Evolutionary conservation across 2,888 invertebrate genomes (phyloP).

Genomic region (Amblyjoppa fuscipennis): DNA sequence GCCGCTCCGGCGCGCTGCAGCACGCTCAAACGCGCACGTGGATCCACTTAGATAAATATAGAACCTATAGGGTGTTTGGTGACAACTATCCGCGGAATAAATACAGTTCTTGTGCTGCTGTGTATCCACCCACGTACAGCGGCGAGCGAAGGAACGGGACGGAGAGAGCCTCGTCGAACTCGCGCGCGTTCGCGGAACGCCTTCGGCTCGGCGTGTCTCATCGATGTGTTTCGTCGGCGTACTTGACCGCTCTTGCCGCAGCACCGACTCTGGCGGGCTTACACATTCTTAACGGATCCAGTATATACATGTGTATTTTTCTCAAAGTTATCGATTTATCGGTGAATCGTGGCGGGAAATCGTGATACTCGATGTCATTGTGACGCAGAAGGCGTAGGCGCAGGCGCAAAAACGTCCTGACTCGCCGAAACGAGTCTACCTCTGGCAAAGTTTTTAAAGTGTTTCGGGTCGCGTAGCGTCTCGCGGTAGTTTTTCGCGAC

Average conservation of each 20-base stretch:
- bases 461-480: neutral
- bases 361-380: neutral
- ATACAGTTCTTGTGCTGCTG: slow-evolving; percentile 62
- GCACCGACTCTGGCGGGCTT: neutral
- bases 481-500: slow-evolving; percentile 5
- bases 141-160: slow-evolving; percentile 11
- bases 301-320: neutral
- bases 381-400: neutral
- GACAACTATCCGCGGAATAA: slow-evolving; percentile 75
- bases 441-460: neutral
- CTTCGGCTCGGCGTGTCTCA: slow-evolving; percentile 11
- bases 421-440: neutral
- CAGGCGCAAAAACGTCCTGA: neutral
- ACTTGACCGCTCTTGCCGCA: slow-evolving; percentile 2
- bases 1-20: slow-evolving; percentile 57
- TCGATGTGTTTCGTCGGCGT: slow-evolving; percentile 17
- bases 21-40: slow-evolving; percentile 72
- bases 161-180: slow-evolving; percentile 31
- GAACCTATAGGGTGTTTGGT: slow-evolving; percentile 74
- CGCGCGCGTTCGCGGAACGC: slow-evolving; percentile 15
- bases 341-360: neutral
- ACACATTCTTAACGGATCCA: neutral
- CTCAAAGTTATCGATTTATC: neutral
- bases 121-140: slow-evolving; percentile 65
- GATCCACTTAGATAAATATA: slow-evolving; percentile 78